Evolutionary conservation across 1,140 invertebrate species (phyloP), one percentile per base, ranked within the genome.

Genomic region (Eurytemora carolleeae): DNA sequence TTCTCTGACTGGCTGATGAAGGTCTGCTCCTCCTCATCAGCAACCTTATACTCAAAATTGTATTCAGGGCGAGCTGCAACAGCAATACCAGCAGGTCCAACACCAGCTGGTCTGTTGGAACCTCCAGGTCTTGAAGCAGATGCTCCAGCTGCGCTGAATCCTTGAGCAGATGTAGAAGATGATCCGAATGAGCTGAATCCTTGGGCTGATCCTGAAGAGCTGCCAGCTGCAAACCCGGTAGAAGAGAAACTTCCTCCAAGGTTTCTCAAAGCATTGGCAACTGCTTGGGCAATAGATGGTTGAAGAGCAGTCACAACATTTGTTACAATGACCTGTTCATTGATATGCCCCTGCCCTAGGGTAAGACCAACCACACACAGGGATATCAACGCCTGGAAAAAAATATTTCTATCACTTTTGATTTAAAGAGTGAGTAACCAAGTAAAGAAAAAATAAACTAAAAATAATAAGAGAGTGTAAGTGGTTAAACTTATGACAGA

Each of bases 31-130:
- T 59, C 58, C 1, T 59, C 58, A 53, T 53, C 31, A 18, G 58
- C 58, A 19, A 59, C 58, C 52, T 59, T 19, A 23, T 59, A 59
- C 2, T 1, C 2, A 18, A 54, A 59, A 19, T 1, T 59, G 22
- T 59, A 59, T 22, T 54, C 17, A 3, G 58, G 58, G n/a, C 52
- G 25, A 19, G 58, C n/a, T n/a, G n/a, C n/a, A n/a, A n/a, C n/a
- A n/a, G 59, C 24, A n/a, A n/a, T n/a, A n/a, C n/a, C n/a, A n/a
- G n/a, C n/a, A 44, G n/a, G 7, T n/a, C n/a, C 31, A 7, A 12
- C 31, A n/a, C 7, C 31, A n/a, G 31, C 31, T 7, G 7, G 7
- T 12, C 31, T n/a, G 31, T 44, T 44, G 31, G n/a, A 44, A 44
- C 31, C 31, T n/a, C n/a, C n/a, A n/a, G n/a, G n/a, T 44, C n/a